Percentiles rank a stretch among this genome's conserved stretches.
Evolutionary conservation across 2,797 vertebrate genomes (phyloP).

Genomic region (Schizothorax lantsangensis): DNA sequence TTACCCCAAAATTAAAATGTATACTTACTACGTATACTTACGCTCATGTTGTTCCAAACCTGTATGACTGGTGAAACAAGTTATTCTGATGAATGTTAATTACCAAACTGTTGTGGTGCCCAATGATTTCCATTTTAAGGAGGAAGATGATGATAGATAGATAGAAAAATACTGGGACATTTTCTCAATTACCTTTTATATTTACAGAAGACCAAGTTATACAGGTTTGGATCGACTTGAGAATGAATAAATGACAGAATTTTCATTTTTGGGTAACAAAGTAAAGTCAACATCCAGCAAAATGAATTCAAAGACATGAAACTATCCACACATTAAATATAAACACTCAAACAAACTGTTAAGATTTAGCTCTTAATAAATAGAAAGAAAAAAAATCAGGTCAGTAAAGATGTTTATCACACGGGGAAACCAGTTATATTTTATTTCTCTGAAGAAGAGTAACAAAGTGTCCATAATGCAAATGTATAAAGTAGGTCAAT

Average conservation of each 20-base stretch:
- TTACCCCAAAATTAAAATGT: not conserved
- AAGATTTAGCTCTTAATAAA: not conserved
- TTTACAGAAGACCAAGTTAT: too few species aligned
- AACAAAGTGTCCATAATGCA: not conserved
- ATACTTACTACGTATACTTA: not conserved
- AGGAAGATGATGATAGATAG: fast-evolving
- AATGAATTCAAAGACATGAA: not conserved
- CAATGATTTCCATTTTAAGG: not conserved
- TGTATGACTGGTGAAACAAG: not conserved
- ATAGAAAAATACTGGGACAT: too few species aligned
- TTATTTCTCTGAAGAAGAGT: not conserved
- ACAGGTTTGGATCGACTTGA: too few species aligned
- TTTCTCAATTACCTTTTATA: too few species aligned
- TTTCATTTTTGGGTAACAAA: too few species aligned
- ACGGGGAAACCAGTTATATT: not conserved
- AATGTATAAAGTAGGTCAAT: not conserved
- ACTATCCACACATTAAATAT: not conserved
- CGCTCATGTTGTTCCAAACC: not conserved
- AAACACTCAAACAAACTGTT: not conserved
- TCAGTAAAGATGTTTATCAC: not conserved
- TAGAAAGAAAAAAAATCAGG: not conserved
- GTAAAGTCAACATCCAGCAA: not conserved
- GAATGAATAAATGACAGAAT: too few species aligned
- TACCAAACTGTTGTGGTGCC: not conserved
- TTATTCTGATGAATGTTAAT: not conserved